A percentile compares a stretch with the other conserved stretches of the same genome.
Evolutionary conservation across 2,113 vertebrate species (phyloP).

Genomic region (Laterallus jamaicensis): DNA sequence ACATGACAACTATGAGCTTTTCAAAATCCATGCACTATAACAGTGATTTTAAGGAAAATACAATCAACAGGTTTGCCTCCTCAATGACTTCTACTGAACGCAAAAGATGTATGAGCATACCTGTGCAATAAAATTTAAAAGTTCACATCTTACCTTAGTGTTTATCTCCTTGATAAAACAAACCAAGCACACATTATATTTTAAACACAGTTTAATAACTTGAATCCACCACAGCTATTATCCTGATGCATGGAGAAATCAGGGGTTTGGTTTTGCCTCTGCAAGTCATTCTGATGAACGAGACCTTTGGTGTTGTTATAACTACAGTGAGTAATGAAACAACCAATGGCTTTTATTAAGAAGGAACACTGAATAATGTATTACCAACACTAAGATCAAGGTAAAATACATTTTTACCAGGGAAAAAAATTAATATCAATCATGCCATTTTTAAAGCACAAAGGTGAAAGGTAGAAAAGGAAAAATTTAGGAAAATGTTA

Average conservation of each 20-base stretch:
- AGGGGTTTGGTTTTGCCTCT: slow-evolving; percentile 27
- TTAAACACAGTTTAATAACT: neutral
- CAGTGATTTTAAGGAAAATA: neutral
- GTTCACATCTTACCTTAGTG: neutral
- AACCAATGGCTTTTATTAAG: slow-evolving; percentile 59
- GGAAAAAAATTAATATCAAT: slow-evolving; percentile 49
- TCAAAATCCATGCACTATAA: neutral
- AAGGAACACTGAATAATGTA: slow-evolving; percentile 66
- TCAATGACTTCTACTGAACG: neutral
- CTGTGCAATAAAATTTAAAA: neutral
- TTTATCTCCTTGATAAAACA: neutral
- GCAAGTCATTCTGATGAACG: slow-evolving; percentile 42
- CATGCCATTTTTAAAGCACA: neutral
- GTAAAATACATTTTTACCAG: slow-evolving; percentile 45
- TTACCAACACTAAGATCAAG: slow-evolving; percentile 50
- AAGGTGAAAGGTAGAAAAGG: slow-evolving; percentile 2
- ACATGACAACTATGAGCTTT: neutral
- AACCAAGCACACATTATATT: neutral
- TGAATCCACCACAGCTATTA: neutral
- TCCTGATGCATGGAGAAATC: neutral
- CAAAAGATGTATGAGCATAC: neutral
- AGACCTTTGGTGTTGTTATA: slow-evolving; percentile 53
- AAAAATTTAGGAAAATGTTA: neutral
- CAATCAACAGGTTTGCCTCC: neutral
- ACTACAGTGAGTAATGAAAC: slow-evolving; percentile 53